These are phyloP conservation scores for Cyprinus carpio DNA, from an alignment of 2,113 vertebrate genomes.

Conservation along the genomic window DNA sequence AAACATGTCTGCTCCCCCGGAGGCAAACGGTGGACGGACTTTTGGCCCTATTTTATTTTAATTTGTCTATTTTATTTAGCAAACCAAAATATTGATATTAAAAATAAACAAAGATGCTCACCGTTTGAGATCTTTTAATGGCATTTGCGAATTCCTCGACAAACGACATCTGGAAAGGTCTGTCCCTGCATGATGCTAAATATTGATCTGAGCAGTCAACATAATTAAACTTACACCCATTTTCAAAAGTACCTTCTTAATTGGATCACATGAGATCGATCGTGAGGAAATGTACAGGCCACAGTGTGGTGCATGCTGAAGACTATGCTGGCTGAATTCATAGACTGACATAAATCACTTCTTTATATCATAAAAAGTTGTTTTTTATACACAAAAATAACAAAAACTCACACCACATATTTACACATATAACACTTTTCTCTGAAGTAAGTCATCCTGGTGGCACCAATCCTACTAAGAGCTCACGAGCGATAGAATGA, in stretches of 20 bases:
- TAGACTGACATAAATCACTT: too few species aligned
- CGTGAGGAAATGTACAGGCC: conserved; percentile 53
- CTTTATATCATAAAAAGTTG: too few species aligned
- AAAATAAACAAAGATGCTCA: conserved; percentile 47
- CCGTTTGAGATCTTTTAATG: not conserved
- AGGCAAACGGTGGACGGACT: not conserved
- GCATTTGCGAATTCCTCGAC: conserved; percentile 23
- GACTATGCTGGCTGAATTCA: too few species aligned
- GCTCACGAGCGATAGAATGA: too few species aligned
- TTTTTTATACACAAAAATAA: too few species aligned
- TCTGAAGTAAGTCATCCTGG: too few species aligned
- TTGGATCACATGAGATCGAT: conserved; percentile 70
- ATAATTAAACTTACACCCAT: conserved; percentile 69
- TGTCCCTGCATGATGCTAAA: conserved; percentile 5
- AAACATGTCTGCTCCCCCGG: not conserved
- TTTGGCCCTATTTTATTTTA: too few species aligned
- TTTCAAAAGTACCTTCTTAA: conserved; percentile 69
- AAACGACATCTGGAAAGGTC: conserved; percentile 40
- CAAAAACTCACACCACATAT: too few species aligned
- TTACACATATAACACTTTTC: too few species aligned
- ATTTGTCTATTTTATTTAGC: too few species aligned
- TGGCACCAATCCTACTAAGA: too few species aligned
- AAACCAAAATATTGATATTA: conserved; percentile 24
- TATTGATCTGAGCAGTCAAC: conserved; percentile 58
- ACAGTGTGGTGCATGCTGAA: too few species aligned